A percentile compares a stretch with the other conserved stretches of the same genome.
Conservation (phyloP, 2,113 vertebrate species). For the Malurus alboscapulatus region DNA sequence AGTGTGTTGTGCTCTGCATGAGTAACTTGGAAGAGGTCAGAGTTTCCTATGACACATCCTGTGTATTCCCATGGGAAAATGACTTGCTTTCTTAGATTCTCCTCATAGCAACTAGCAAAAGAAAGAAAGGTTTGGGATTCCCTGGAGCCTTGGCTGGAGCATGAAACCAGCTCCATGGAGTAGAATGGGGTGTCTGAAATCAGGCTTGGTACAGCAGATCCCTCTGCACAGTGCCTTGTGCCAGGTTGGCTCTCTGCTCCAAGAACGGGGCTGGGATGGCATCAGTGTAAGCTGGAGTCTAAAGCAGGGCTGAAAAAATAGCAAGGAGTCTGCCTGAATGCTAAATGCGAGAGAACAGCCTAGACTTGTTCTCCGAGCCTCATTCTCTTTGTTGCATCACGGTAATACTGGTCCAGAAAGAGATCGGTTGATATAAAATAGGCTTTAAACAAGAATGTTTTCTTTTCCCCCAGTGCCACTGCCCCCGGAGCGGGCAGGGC, state of each 20-base stretch:
- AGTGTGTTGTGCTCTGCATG: not conserved
- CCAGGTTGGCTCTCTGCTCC: not conserved
- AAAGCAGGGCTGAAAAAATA: not conserved
- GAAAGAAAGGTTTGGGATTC: not conserved
- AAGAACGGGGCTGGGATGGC: not conserved
- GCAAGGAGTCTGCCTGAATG: not conserved
- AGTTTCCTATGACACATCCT: not conserved
- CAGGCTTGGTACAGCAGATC: not conserved
- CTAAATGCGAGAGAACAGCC: not conserved
- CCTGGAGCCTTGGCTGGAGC: not conserved
- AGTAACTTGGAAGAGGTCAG: not conserved
- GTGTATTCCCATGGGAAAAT: constrained; percentile 22
- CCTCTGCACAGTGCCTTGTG: not conserved
- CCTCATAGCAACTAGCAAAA: not conserved
- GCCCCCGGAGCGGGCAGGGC: accelerated
- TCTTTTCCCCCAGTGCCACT: accelerated
- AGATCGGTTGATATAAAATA: not conserved
- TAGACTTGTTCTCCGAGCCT: constrained; percentile 26
- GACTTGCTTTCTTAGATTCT: not conserved
- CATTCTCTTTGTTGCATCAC: not conserved
- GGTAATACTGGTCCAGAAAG: not conserved
- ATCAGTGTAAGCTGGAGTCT: not conserved
- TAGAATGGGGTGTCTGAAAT: not conserved
- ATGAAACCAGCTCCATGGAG: accelerated
- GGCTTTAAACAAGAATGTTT: not conserved